phyloP scores from a whole-genome alignment of 23 tunicate genomes.

The Styela clava region DNA sequence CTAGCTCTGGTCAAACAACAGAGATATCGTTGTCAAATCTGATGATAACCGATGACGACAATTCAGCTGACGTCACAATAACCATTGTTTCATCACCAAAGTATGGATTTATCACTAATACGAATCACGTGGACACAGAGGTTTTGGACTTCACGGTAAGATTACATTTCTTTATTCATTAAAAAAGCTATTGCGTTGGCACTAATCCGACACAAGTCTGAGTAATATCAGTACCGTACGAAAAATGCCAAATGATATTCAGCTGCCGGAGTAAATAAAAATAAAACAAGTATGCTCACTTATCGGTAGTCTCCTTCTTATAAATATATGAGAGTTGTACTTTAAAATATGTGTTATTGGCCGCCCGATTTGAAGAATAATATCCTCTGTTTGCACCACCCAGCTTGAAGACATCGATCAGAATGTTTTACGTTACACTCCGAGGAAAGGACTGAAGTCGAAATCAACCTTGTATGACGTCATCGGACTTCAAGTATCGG shows the following conservation, averaged over 20 bases:
- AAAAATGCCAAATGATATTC: too few relatives aligned
- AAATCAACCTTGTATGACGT: constrained; percentile 28
- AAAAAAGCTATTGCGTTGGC: too few relatives aligned
- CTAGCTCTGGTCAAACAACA: constrained; percentile 55
- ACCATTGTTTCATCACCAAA: constrained; percentile 37
- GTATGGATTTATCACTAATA: constrained; percentile 47
- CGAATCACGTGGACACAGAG: constrained; percentile 32
- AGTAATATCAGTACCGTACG: too few relatives aligned
- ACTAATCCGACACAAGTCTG: too few relatives aligned
- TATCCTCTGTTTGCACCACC: too few relatives aligned
- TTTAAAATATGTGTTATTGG: too few relatives aligned
- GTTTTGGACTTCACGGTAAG: constrained; percentile 51
- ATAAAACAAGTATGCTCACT: too few relatives aligned
- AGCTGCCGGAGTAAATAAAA: too few relatives aligned
- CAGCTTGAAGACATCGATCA: constrained; percentile 49
- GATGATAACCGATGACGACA: constrained; percentile 45
- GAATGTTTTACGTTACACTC: constrained; percentile 34
- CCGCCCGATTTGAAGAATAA: too few relatives aligned
- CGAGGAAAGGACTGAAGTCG: constrained; percentile 37
- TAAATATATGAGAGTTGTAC: too few relatives aligned
- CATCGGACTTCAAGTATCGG: constrained; percentile 49
- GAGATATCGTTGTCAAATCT: constrained; percentile 37
- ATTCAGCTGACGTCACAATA: constrained; percentile 36
- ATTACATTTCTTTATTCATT: neutral
- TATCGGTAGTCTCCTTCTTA: too few relatives aligned